Base-by-base conservation (phyloP, 2,113 vertebrate genomes). In the Suncus etruscus region DNA sequence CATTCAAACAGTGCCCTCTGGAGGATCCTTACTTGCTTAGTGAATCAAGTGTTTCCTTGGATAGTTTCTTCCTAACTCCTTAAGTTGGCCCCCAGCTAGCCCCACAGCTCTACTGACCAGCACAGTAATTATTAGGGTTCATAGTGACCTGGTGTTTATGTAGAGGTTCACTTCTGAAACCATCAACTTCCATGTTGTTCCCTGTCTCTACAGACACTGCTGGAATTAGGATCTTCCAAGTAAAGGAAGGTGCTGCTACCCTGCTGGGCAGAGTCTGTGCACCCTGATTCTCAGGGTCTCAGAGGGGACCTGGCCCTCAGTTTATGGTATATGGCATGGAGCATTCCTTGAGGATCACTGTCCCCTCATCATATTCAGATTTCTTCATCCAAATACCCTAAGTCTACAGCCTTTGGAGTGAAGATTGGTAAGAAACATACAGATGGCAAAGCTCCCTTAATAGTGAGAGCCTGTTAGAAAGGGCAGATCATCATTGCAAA, bases 21-120 rank as follows among this genome's bases (percentile, higher is more conserved):
- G 74, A 72, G 63, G 63, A 6, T 51, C 15, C 7, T 65, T 16
- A 11, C 16, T 88, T 93, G 82, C 73, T 77, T 29, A 18, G 20
- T 47, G 68, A 72, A 15, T 63, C 65, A 20, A 14, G 48, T 86
- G 32, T 95, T 87, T 88, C 18, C 51, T 73, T 27, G 11, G n/a
- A 39, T 79, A 65, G 9, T 32, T 92, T 58, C 32, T 80, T 47
- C 14, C 48, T 31, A 48, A 54, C 8, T 47, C 69, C 69, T 29
- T 58, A 80, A 68, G 48, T 61, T 16, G 18, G 27, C 32, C 9
- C 63, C 39, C 50, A 63, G 18, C 25, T 27, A 61, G 83, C 39
- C 74, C 65, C 32, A 39, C 0, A 6, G 11, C 58, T 79, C 50
- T 69, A n/a, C 68, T 48, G 51, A 80, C 31, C 66, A 65, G n/a